Conservation (phyloP, 2,888 invertebrate species). For the Polymixis lichenea region DNA sequence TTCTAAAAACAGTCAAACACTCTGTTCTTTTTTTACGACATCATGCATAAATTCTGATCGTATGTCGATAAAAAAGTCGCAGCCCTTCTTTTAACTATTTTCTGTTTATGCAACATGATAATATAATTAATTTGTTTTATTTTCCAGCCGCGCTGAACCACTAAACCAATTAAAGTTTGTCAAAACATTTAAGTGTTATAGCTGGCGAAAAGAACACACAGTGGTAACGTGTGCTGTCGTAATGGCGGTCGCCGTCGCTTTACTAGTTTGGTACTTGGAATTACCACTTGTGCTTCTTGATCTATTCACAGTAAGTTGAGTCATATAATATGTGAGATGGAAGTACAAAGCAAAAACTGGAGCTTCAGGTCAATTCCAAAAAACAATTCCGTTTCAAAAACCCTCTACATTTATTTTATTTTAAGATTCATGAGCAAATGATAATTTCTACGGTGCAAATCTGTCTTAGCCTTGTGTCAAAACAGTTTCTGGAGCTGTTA, state of each 20-base stretch:
- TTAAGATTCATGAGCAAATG: neutral
- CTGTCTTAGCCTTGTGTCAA: neutral
- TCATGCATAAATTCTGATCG: too few relatives aligned
- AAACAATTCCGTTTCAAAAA: neutral
- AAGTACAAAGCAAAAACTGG: too few relatives aligned
- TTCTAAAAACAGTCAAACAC: neutral
- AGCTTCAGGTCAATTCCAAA: neutral
- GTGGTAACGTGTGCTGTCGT: neutral
- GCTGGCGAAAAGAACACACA: conserved; percentile 10
- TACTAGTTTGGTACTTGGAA: conserved; percentile 15
- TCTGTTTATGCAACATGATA: neutral
- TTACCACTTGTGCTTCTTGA: neutral
- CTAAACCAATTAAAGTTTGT: conserved; percentile 9
- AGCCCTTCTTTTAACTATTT: neutral
- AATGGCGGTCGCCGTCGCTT: neutral
- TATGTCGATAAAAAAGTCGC: neutral
- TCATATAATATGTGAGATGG: neutral
- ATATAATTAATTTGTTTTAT: neutral
- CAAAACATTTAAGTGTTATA: neutral
- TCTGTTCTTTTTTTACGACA: neutral
- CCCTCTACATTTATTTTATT: neutral
- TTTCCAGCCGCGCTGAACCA: conserved; percentile 25
- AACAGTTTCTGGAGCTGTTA: neutral
- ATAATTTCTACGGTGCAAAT: neutral
- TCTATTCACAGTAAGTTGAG: conserved; percentile 24